Evolutionary conservation across 2,888 invertebrate genomes (phyloP).

Genomic region (Gibbula magus): DNA sequence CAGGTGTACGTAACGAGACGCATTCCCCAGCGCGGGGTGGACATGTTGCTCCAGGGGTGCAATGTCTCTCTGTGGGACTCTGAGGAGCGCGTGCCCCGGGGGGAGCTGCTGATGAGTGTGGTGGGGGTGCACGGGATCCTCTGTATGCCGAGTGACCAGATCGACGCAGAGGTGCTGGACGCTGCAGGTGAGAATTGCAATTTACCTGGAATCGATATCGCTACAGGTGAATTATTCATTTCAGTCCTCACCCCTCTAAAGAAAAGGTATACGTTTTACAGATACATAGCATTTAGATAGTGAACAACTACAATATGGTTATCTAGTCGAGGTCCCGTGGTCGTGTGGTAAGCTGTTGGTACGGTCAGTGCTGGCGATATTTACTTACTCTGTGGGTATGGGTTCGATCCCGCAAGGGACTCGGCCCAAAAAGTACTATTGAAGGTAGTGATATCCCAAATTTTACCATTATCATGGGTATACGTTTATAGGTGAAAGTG

Average conservation of each 20-base stretch:
- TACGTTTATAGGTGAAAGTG: too few species aligned
- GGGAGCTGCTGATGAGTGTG: conserved; percentile 83
- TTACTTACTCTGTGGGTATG: too few species aligned
- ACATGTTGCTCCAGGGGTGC: conserved; percentile 58
- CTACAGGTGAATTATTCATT: not conserved
- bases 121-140: conserved; percentile 84
- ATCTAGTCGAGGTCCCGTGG: too few species aligned
- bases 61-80: conserved; percentile 69
- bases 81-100: conserved; percentile 74
- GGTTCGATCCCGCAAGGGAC: too few species aligned
- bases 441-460: too few species aligned
- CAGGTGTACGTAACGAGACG: conserved; percentile 69
- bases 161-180: conserved; percentile 85
- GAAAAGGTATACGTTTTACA: not conserved
- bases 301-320: too few species aligned
- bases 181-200: conserved; percentile 78
- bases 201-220: not conserved
- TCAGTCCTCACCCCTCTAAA: not conserved
- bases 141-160: conserved; percentile 88
- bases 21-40: conserved; percentile 66
- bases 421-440: too few species aligned
- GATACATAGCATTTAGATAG: too few species aligned
- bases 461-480: too few species aligned
- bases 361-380: too few species aligned
- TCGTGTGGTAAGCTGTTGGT: too few species aligned